Evolutionary conservation across 1,140 invertebrate genomes (phyloP).

Genomic region (Littorina saxatilis): DNA sequence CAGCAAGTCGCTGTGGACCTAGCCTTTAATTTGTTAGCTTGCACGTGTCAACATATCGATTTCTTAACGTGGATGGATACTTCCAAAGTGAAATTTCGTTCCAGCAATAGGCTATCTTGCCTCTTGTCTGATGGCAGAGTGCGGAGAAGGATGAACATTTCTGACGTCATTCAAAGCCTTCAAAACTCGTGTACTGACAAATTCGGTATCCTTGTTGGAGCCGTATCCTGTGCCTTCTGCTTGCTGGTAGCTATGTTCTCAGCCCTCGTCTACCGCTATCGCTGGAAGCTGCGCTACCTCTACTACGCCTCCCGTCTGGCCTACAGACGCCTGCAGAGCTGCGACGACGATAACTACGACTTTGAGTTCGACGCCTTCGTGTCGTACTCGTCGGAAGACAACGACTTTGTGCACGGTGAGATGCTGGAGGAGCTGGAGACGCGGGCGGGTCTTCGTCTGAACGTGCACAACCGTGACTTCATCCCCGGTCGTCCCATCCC

Average conservation of each 20-base stretch:
- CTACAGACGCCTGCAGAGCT: too few relatives aligned
- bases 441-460: too few relatives aligned
- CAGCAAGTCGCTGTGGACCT: slow-evolving; percentile 44
- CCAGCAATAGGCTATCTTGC: slow-evolving; percentile 36
- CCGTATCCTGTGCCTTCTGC: slow-evolving; percentile 15
- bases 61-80: slow-evolving; percentile 51
- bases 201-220: slow-evolving; percentile 32
- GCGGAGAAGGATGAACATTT: neutral
- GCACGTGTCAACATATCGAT: slow-evolving; percentile 47
- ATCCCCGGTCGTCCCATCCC: too few relatives aligned
- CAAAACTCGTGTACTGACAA: slow-evolving; percentile 38
- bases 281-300: too few relatives aligned
- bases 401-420: too few relatives aligned
- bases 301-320: too few relatives aligned
- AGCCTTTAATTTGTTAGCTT: slow-evolving; percentile 36
- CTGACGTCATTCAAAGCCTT: slow-evolving; percentile 30
- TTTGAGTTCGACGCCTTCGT: too few relatives aligned
- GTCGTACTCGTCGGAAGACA: too few relatives aligned
- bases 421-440: too few relatives aligned
- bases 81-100: neutral
- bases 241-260: slow-evolving; percentile 36
- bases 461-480: too few relatives aligned
- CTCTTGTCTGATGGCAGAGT: slow-evolving; percentile 24
- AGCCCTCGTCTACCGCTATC: too few relatives aligned
- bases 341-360: too few relatives aligned